Conservation (phyloP, 1,140 invertebrate species). For the Cardiocondyla obscurior region DNA sequence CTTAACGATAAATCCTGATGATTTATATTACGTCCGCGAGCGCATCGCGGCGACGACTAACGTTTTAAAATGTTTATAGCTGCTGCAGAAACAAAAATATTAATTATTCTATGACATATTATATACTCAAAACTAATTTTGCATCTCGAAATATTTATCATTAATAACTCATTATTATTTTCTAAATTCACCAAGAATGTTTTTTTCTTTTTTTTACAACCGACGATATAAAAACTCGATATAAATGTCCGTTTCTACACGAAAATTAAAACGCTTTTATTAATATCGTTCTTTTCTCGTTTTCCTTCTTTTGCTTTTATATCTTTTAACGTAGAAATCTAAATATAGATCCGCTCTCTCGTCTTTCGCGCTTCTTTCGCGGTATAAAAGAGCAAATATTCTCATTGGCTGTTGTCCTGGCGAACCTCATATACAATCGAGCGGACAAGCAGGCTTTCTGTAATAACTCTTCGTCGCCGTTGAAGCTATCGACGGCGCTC, state of each 20-base stretch:
- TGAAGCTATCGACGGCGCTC: constrained; percentile 5
- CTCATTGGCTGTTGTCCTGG: constrained; percentile 5
- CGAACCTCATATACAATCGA: constrained; percentile 19
- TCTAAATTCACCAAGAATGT: not conserved
- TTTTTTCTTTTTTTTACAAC: not conserved
- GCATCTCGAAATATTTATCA: not conserved
- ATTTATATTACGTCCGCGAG: not conserved
- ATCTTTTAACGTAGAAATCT: not conserved
- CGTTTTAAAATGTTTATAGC: not conserved
- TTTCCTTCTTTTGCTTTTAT: not conserved
- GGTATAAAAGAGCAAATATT: constrained; percentile 21
- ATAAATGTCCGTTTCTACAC: not conserved
- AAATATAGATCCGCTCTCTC: constrained; percentile 27
- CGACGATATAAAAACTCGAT: not conserved
- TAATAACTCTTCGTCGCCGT: constrained; percentile 49
- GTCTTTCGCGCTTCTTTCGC: constrained; percentile 1
- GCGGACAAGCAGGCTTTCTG: constrained; percentile 24
- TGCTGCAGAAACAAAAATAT: not conserved
- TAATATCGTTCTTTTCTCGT: not conserved
- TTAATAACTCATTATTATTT: not conserved
- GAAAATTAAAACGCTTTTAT: not conserved
- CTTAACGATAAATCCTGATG: not conserved
- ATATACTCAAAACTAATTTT: not conserved
- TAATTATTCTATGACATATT: not conserved
- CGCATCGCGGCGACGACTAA: not conserved